Evolutionary conservation across 37 sponge, comb jelly and placozoan genomes (phyloP), one percentile per base, ranked within the genome.

Genomic region (Hexactinellida sp.): DNA sequence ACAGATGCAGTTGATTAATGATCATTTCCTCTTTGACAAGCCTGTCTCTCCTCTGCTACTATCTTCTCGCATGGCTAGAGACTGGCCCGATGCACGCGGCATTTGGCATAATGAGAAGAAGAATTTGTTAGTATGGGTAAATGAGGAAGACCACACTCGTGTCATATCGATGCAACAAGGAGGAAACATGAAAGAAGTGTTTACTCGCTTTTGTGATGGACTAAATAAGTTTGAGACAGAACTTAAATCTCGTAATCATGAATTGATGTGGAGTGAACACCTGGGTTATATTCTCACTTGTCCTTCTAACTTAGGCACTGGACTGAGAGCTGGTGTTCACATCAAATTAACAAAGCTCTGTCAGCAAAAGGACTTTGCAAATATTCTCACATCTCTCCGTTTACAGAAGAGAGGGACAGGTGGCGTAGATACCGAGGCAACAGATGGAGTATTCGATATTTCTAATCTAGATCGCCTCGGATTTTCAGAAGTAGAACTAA

Each of bases 141-240:
- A 93, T 84, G 97, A 96, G 39, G 97, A 96, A 47, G 97, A 96
- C 55, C 97, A 96, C 88, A 83, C 85, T 1, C 88, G 97, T 39
- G 86, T 96, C 85, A 96, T 96, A 82, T 90, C 91, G 55, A 96
- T 96, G 97, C 88, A 96, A 88, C 92, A 90, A 82, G 88, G 93
- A 36, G 89, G 89, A 30, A 89, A 91, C 87, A 84, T 88, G 54
- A 39, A 38, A 76, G 85, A 87, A 84, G 89, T 86, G 41, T 55
- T 86, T 82, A 83, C 85, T 21, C 82, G 89, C 25, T 86, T 93
- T 47, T 89, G 91, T 37, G 82, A 84, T 3, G 90, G 88, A 34
- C 39, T 91, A 25, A 86, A 86, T 39, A 85, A 91, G 37, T 85
- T 91, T 32, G 95, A 95, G 47, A 38, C 37, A 0, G 89, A 85